Conservation (phyloP, 2,113 vertebrate genomes). For the Peromyscus leucopus region DNA sequence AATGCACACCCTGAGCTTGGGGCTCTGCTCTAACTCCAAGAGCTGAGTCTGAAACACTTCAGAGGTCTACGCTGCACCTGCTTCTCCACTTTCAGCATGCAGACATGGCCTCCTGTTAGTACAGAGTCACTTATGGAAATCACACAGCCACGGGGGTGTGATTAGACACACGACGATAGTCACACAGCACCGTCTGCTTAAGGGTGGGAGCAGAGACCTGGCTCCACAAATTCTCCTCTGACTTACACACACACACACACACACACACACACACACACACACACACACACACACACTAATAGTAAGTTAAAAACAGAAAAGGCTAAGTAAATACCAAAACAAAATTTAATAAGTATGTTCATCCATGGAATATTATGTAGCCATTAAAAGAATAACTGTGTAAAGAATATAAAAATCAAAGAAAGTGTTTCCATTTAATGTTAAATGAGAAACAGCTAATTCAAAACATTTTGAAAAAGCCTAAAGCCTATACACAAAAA, state of each 20-base stretch:
- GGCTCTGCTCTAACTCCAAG: not conserved
- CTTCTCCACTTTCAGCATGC: not conserved
- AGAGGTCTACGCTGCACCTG: not conserved
- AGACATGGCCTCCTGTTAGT: not conserved
- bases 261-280: not conserved
- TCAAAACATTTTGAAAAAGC: not conserved
- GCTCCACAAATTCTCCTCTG: not conserved
- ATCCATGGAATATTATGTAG: not conserved
- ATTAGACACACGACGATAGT: not conserved
- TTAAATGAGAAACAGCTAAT: not conserved
- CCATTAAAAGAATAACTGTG: not conserved
- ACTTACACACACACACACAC: not conserved
- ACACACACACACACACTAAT: not conserved
- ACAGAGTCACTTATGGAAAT: not conserved
- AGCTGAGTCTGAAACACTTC: no score
- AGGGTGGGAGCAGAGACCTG: not conserved
- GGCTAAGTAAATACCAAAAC: not conserved
- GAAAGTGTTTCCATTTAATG: not conserved
- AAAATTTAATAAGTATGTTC: not conserved
- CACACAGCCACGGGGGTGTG: not conserved
- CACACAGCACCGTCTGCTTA: not conserved
- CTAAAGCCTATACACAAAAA: not conserved
- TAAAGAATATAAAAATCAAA: not conserved
- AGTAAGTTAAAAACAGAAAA: not conserved
- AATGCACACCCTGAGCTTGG: not conserved